Conservation (phyloP, 2,797 vertebrate genomes). For the Huso huso region DNA sequence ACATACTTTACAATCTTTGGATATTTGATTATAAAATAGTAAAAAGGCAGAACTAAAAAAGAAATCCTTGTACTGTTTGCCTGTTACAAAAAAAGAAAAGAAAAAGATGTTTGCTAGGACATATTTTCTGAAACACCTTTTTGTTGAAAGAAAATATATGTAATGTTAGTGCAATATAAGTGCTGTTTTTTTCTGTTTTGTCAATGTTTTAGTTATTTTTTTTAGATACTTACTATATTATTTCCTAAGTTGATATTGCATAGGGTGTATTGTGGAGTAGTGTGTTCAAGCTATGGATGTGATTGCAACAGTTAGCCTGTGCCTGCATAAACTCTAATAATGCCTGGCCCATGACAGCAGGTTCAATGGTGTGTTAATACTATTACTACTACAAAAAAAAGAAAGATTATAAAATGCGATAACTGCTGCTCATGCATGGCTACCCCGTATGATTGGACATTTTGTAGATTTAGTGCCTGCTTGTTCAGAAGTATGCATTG, state of each 20-base stretch:
- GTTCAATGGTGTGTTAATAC: too few relatives aligned
- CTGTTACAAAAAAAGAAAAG: constrained; percentile 17
- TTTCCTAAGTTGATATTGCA: constrained; percentile 12
- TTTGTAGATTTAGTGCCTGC: background rate
- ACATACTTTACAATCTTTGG: background rate
- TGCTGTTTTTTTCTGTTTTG: constrained; percentile 34
- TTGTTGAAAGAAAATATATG: constrained; percentile 29
- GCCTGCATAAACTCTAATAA: too few relatives aligned
- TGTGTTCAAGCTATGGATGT: too few relatives aligned
- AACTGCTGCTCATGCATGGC: constrained; percentile 17
- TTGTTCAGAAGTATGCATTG: background rate
- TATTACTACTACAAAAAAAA: background rate
- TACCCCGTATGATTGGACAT: constrained; percentile 7
- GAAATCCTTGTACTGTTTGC: constrained; percentile 44
- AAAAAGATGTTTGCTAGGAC: constrained; percentile 32
- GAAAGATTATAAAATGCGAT: constrained; percentile 10
- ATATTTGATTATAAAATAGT: too few relatives aligned
- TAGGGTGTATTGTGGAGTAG: background rate
- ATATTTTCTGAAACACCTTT: constrained; percentile 43
- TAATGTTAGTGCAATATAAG: constrained; percentile 61
- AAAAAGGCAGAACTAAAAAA: background rate
- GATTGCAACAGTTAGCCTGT: too few relatives aligned
- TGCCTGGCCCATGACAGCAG: too few relatives aligned
- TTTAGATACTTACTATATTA: constrained; percentile 7
- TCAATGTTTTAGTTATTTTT: constrained; percentile 20